A percentile compares a stretch with the other conserved stretches of the same genome.
Conservation (phyloP, 2,797 vertebrate genomes). For the Enteromius mattozi region DNA sequence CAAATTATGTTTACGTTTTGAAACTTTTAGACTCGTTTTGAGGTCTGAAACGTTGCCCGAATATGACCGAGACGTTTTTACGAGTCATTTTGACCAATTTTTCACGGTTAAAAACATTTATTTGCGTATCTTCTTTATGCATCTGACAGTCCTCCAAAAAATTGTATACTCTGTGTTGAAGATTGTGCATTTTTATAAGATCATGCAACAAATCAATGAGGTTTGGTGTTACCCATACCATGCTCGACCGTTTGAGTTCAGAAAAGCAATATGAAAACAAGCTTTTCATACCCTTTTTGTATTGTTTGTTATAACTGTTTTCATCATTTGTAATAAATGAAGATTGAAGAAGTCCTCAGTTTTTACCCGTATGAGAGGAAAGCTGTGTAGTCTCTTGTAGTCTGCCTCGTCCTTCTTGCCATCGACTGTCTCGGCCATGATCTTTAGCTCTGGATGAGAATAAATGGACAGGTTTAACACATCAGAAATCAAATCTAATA, state of each 20-base stretch:
- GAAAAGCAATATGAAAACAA: not conserved
- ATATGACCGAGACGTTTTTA: not conserved
- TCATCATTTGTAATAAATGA: not conserved
- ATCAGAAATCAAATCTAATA: not conserved
- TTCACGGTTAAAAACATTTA: not conserved
- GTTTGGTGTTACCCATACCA: not conserved
- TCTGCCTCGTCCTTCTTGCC: conserved; percentile 85
- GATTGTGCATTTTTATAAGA: not conserved
- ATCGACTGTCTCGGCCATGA: conserved; percentile 73
- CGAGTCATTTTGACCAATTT: not conserved
- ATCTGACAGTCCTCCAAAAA: not conserved
- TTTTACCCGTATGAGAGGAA: conserved; percentile 85
- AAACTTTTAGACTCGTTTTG: not conserved
- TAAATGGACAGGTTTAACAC: not conserved
- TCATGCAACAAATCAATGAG: not conserved
- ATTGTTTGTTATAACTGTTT: not conserved
- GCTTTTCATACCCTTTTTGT: not conserved
- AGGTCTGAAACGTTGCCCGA: not conserved
- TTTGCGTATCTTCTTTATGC: not conserved
- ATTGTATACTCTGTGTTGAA: not conserved
- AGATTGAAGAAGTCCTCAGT: not conserved
- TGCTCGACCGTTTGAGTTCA: not conserved
- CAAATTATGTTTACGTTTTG: not conserved
- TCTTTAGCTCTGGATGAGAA: not conserved
- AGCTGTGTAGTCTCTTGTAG: conserved; percentile 85